Base-by-base conservation (phyloP, 2,888 invertebrate species). In the Bibio marci region DNA sequence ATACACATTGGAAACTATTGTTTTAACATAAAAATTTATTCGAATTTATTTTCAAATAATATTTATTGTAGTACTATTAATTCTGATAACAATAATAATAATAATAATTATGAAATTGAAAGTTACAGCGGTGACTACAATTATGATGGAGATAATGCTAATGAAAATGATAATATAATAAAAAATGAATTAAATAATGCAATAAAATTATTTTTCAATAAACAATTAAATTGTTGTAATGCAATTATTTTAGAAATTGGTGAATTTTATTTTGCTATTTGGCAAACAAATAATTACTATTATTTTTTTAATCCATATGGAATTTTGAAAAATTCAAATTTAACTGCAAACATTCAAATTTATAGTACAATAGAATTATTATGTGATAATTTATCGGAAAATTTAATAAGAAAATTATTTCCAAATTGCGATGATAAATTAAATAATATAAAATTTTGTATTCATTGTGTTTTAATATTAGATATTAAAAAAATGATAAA, bases 301-400 rank as follows among this genome's bases (percentile, higher is more conserved):
- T 60, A 59, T 26, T 35, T 60, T 1, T 48, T 59, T 42, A 58
- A 60, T 48, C 58, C 61, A 2, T 60, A 55, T 46, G 4, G 6
- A 28, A 28, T 22, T 22, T 22, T 22, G 22, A 22, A 13, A 28
- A 28, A 28, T 28, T 8, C 4, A 8, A 8, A 28, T 28, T 4
- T 4, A 7, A 13, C 13, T 8, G 28, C 28, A 8, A n/a, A 13
- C 11, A 4, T 28, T n/a, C 28, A 28, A n/a, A 28, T 28, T 4
- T 13, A 8, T 28, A 28, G 28, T 28, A 28, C 28, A 28, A n/a
- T 28, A 8, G n/a, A 28, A 8, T 28, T 13, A 28, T 28, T 28
- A 28, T 13, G 4, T n/a, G 13, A 28, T 28, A 28, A n/a, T 28
- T 8, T 28, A 8, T 28, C 11, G 13, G 13, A 12, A 13, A 28